Percentiles rank a stretch among this genome's conserved stretches.
These are phyloP conservation scores for Numenius phaeopus DNA, from an alignment of 2,797 vertebrate genomes.

Conservation along the genomic window DNA sequence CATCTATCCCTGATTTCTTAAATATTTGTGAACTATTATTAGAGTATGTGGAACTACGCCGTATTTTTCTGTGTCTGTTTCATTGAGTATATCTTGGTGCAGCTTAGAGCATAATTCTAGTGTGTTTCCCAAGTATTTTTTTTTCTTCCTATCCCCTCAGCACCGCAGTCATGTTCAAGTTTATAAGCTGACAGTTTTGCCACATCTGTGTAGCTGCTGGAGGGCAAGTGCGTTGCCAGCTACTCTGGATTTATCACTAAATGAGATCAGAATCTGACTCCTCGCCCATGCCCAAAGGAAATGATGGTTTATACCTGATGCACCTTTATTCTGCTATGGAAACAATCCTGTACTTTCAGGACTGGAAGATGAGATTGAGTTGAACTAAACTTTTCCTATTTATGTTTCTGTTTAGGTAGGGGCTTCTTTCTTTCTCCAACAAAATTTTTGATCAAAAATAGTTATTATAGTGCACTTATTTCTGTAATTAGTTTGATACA, in stretches of 20 bases:
- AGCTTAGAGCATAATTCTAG: neutral
- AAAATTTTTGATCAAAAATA: neutral
- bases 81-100: neutral
- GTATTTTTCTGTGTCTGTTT: neutral
- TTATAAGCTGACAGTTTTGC: neutral
- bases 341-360: neutral
- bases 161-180: neutral
- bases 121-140: neutral
- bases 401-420: neutral
- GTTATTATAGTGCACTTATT: neutral
- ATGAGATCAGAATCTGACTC: neutral
- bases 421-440: neutral
- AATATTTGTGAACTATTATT: neutral
- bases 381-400: neutral
- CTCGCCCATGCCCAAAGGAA: neutral
- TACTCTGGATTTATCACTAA: neutral
- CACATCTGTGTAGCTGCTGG: neutral
- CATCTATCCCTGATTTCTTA: neutral
- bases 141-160: neutral
- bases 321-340: neutral
- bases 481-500: slow-evolving; percentile 9
- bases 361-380: neutral
- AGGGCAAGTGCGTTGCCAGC: neutral
- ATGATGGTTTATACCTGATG: neutral
- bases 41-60: neutral